These are phyloP conservation scores for Hesperia comma DNA, from an alignment of 2,888 invertebrate genomes.

Conservation along the genomic window DNA sequence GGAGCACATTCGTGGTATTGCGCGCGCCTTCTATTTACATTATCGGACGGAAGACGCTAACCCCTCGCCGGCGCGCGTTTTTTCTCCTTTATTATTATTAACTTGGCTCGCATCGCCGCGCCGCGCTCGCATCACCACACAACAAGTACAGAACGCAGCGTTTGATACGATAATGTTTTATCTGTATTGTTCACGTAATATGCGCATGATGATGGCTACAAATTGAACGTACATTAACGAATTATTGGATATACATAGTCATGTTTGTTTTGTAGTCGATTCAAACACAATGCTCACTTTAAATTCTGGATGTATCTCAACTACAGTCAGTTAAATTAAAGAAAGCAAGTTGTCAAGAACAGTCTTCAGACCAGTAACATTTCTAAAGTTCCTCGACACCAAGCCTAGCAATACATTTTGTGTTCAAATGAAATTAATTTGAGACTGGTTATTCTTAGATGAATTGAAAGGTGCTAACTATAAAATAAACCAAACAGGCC, in stretches of 20 bases:
- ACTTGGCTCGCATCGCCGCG: conserved; percentile 58
- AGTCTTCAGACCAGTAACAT: too few species aligned
- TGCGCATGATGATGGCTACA: not conserved
- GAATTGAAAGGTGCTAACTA: too few species aligned
- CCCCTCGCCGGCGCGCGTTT: conserved; percentile 75
- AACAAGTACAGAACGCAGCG: conserved; percentile 31
- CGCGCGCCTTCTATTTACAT: conserved; percentile 65
- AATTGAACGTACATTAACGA: not conserved
- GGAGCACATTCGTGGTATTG: conserved; percentile 58
- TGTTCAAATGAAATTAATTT: too few species aligned
- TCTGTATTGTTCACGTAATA: conserved; percentile 2
- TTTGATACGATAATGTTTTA: conserved; percentile 31
- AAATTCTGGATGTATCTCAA: too few species aligned
- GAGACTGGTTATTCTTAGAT: too few species aligned
- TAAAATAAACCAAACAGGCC: too few species aligned
- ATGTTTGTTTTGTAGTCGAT: not conserved
- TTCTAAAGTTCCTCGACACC: too few species aligned
- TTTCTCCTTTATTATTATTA: conserved; percentile 82
- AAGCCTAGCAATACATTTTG: too few species aligned
- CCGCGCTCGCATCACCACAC: conserved; percentile 44
- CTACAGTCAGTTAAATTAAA: too few species aligned
- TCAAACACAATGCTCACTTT: not conserved
- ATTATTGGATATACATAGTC: not conserved
- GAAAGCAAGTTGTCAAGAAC: too few species aligned
- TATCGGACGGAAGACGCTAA: conserved; percentile 69